Evolutionary conservation across 2,797 vertebrate genomes (phyloP).

Genomic region (Tokudaia tokunoshimensis): DNA sequence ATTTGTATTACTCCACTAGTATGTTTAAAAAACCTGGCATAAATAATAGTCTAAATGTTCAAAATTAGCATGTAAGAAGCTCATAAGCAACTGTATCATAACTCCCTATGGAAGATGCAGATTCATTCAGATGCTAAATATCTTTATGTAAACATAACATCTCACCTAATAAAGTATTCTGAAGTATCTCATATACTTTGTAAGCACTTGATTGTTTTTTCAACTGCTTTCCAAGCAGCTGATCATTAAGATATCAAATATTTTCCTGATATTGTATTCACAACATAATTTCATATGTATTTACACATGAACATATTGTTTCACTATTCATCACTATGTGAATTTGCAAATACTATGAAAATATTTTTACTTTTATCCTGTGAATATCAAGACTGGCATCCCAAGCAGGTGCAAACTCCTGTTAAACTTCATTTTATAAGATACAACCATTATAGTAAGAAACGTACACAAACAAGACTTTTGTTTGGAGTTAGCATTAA

Average conservation of each 20-base stretch:
- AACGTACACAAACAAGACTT: conserved; percentile 83
- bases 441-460: conserved; percentile 77
- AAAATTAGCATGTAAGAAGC: not conserved
- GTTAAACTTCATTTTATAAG: conserved; percentile 85
- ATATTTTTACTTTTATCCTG: conserved; percentile 80
- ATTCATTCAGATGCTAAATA: conserved; percentile 19
- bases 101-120: not conserved
- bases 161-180: conserved; percentile 53
- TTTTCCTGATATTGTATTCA: conserved; percentile 10
- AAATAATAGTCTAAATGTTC: conserved; percentile 69
- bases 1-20: conserved; percentile 75
- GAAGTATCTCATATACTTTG: conserved; percentile 56
- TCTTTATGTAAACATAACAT: conserved; percentile 23
- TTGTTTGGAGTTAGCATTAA: conserved; percentile 81
- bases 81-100: not conserved
- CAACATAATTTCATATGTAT: not conserved
- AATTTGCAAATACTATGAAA: conserved; percentile 76
- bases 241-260: conserved; percentile 74
- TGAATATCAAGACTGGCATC: conserved; percentile 86
- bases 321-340: conserved; percentile 60
- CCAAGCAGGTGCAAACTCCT: conserved; percentile 82
- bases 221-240: not conserved
- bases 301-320: not conserved
- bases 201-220: not conserved
- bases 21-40: conserved; percentile 71